A percentile compares a stretch with the other conserved stretches of the same genome.
Evolutionary conservation across 2,888 invertebrate genomes (phyloP).

Genomic region (Malthinus seriepunctatus): DNA sequence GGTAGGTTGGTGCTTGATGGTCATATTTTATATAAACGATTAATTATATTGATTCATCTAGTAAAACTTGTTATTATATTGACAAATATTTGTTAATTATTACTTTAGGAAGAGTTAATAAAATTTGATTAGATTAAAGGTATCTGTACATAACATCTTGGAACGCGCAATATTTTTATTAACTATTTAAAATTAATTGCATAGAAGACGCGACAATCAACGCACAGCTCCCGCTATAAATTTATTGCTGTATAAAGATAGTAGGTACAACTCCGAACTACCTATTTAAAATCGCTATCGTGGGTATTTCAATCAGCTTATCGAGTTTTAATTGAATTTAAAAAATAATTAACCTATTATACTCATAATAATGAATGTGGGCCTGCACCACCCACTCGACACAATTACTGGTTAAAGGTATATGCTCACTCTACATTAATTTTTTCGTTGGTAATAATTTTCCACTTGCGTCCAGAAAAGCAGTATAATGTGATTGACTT

Average conservation of each 20-base stretch:
- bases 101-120: too few species aligned
- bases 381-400: conserved; percentile 16
- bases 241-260: conserved; percentile 41
- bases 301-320: conserved; percentile 39
- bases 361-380: conserved; percentile 15
- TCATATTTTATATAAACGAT: conserved; percentile 6
- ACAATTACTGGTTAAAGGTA: conserved; percentile 11
- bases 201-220: conserved; percentile 33
- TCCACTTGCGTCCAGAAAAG: background rate
- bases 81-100: background rate
- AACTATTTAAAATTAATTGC: conserved; percentile 42
- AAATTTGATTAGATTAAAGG: too few species aligned
- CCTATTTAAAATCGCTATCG: conserved; percentile 32
- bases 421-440: background rate
- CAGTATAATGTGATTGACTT: background rate
- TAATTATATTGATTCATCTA: conserved; percentile 11
- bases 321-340: conserved; percentile 33
- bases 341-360: conserved; percentile 30
- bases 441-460: background rate
- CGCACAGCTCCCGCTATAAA: conserved; percentile 31
- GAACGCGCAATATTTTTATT: conserved; percentile 33
- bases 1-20: too few species aligned
- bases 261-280: conserved; percentile 32
- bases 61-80: background rate
- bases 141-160: conserved; percentile 3